Conservation (phyloP, 2,113 vertebrate species). For the Cygnus buccinator region DNA sequence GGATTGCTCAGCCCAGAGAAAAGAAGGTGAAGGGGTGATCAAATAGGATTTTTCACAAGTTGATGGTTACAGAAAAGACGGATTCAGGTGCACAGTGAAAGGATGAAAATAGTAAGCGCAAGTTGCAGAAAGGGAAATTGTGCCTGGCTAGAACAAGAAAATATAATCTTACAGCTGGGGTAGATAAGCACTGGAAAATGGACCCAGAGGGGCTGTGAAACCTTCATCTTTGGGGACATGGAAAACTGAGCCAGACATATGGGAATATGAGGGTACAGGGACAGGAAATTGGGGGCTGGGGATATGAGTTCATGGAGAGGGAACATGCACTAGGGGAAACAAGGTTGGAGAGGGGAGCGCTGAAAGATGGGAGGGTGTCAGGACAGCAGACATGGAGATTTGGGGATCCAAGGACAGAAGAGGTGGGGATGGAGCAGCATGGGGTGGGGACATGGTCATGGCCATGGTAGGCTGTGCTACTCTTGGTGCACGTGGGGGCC, state of each 20-base stretch:
- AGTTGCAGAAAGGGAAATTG: not conserved
- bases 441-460: fast-evolving
- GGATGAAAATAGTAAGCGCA: not conserved
- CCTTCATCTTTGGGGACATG: not conserved
- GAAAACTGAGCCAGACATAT: not conserved
- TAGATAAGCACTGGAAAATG: not conserved
- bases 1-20: not conserved
- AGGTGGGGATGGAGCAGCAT: not conserved
- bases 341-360: not conserved
- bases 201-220: not conserved
- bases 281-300: not conserved
- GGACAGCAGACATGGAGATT: not conserved
- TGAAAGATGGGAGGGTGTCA: not conserved
- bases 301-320: not conserved
- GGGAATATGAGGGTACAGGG: not conserved
- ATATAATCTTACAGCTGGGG: not conserved
- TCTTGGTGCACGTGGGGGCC: not conserved
- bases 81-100: not conserved
- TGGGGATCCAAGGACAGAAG: not conserved
- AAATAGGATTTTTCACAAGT: not conserved
- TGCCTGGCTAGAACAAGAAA: not conserved
- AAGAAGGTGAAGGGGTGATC: not conserved
- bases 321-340: fast-evolving
- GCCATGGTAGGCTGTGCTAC: not conserved
- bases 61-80: not conserved